Base-by-base conservation (phyloP, 2,888 invertebrate genomes). In the Leucophora obtusa region DNA sequence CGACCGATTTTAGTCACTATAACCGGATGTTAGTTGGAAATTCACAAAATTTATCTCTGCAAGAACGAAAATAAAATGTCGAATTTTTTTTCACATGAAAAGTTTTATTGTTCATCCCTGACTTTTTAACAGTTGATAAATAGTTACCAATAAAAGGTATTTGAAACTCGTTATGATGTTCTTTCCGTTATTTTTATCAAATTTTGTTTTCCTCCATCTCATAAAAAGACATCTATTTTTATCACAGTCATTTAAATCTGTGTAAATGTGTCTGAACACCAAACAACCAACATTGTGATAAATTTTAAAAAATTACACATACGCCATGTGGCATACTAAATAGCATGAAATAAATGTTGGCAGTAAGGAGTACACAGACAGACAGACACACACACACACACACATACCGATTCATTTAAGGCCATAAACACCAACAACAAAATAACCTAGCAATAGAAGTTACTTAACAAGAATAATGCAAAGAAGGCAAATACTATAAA, bases 181-280 rank as follows among this genome's bases (percentile, higher is more conserved):
- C 5, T 24, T 24, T 24, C 24, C 5, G 14, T 50, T 63, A 14
- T 33, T 51, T 7, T 33, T 63, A 11, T 63, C 11, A 0, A 38
- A 14, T 28, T 28, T 28, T 28, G 3, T 28, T 28, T 24, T 24
- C 5, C 5, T 24, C 5, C 7, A 7, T 3, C 6, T 28, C 28
- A 28, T 28, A 28, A 10, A n/a, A 1, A 51, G 8, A 24, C 15
- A 63, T 7, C 1, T 7, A 6, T 28, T 47, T 50, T 47, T 33
- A 51, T 18, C 62, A 62, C 24, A 62, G 47, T 15, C 62, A 47
- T 50, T 62, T 62, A 62, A 62, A 62, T 62, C 47, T 62, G 62
- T 62, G 47, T 47, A 47, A 47, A 47, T 50, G 47, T 62, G 15
- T 28, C 50, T 62, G 28, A 60, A 43, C n/a, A 60, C 43, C 21